Evolutionary conservation across 2,797 vertebrate species (phyloP).

Genomic region (Lepus townsendii): DNA sequence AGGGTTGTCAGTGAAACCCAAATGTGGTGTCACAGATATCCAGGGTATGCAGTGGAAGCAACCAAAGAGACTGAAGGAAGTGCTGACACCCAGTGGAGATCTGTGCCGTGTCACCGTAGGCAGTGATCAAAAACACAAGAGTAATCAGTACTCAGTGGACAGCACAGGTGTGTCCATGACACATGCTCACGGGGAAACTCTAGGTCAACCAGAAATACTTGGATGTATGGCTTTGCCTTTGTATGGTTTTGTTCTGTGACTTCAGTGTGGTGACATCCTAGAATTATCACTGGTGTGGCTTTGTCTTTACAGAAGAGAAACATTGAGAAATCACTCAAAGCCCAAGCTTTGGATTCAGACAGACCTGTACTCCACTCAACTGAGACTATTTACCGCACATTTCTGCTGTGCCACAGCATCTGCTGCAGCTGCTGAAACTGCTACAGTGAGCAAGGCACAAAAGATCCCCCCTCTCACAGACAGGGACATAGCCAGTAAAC

Average conservation of each 20-base stretch:
- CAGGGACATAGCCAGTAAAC: background rate
- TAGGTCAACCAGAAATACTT: background rate
- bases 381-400: background rate
- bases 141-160: background rate
- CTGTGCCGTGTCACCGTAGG: background rate
- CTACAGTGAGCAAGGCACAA: background rate
- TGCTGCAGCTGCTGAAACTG: background rate
- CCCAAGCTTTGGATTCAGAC: background rate
- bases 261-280: background rate
- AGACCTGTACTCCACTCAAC: background rate
- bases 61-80: background rate
- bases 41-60: background rate
- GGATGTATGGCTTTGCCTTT: background rate
- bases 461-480: background rate
- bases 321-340: conserved; percentile 18
- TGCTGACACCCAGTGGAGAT: too few species aligned
- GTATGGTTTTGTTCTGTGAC: background rate
- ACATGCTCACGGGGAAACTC: background rate
- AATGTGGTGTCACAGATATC: background rate
- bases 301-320: background rate
- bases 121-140: background rate
- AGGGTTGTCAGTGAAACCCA: background rate
- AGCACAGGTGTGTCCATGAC: background rate
- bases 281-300: background rate
- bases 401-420: background rate